Evolutionary conservation across 2,113 vertebrate species (phyloP), one percentile per base, ranked within the genome.

Genomic region (Pomatorhinus ruficollis): DNA sequence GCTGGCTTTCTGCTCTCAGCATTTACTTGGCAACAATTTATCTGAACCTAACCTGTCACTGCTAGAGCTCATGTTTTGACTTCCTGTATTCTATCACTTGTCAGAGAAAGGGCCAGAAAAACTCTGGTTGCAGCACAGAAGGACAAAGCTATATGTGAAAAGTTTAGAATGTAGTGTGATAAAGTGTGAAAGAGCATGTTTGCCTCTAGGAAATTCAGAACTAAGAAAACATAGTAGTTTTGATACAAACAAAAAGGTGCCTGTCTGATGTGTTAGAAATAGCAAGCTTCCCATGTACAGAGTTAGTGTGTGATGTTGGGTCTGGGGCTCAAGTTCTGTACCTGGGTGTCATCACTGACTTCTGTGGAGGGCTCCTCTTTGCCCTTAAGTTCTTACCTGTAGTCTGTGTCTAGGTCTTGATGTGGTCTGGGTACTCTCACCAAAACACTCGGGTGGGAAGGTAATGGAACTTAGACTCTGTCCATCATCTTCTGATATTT

Each of bases 251-350:
- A 35, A 53, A 63, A 82, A 66, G 20, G 57, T 31, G 9, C 50
- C 47, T 71, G 21, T 84, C 44, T 72, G 30, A 39, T 3, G 1
- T 66, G 3, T 50, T 81, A 57, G 42, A 74, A 90, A 25, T 69
- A 17, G 12, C 59, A 63, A 65, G 54, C 24, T 68, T 28, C 5
- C 15, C 19, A 3, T 7, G 15, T 54, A 18, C 28, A 70, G 61
- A 61, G 39, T 33, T 0, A 1, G 19, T 61, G 27, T 37, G 42
- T 4, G 1, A 0, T 45, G 3, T 1, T 1, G 1, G 28, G 17
- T 31, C 47, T 76, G 17, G 64, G 83, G 47, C 35, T 90, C 44
- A 17, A 8, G 21, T 79, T 77, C 35, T 9, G 0, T 63, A 35
- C 45, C 40, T 56, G n/a, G 6, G 10, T 53, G n/a, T 53, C 25